Evolutionary conservation across 2,113 vertebrate species (phyloP).

Genomic region (Gavialis gangeticus): DNA sequence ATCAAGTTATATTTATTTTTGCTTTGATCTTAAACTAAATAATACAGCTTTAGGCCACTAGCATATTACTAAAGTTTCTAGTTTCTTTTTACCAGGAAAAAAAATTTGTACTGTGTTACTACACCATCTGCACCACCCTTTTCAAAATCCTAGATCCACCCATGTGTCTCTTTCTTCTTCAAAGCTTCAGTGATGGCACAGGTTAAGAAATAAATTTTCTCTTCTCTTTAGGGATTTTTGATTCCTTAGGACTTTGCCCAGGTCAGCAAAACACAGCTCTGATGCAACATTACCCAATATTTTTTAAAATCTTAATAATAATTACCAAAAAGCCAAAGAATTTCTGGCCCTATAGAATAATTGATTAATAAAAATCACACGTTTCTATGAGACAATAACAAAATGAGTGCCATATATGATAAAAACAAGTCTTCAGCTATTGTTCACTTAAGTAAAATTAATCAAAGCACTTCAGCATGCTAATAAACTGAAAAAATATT

Average conservation of each 20-base stretch:
- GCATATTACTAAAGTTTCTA: too few relatives aligned
- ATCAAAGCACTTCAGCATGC: constrained; percentile 61
- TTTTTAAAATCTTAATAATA: constrained; percentile 28
- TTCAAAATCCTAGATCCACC: too few relatives aligned
- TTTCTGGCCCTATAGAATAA: constrained; percentile 11
- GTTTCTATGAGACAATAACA: constrained; percentile 20
- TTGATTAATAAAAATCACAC: background rate
- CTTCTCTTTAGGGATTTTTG: background rate
- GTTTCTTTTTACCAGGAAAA: too few relatives aligned
- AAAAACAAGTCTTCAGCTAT: constrained; percentile 22
- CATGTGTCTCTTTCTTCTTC: too few relatives aligned
- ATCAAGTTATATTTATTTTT: too few relatives aligned
- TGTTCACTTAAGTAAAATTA: constrained; percentile 45
- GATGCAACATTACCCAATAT: background rate
- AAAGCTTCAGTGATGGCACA: background rate
- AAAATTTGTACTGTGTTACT: too few relatives aligned
- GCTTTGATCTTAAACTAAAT: too few relatives aligned
- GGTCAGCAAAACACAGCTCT: background rate
- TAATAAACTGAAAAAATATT: constrained; percentile 69
- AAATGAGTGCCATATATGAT: background rate
- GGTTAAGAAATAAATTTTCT: constrained; percentile 17
- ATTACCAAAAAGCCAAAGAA: constrained; percentile 3
- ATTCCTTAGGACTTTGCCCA: background rate
- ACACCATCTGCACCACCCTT: too few relatives aligned
- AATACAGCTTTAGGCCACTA: too few relatives aligned